Base-by-base conservation (phyloP, 2,797 vertebrate genomes). In the Girardinus metallicus region DNA sequence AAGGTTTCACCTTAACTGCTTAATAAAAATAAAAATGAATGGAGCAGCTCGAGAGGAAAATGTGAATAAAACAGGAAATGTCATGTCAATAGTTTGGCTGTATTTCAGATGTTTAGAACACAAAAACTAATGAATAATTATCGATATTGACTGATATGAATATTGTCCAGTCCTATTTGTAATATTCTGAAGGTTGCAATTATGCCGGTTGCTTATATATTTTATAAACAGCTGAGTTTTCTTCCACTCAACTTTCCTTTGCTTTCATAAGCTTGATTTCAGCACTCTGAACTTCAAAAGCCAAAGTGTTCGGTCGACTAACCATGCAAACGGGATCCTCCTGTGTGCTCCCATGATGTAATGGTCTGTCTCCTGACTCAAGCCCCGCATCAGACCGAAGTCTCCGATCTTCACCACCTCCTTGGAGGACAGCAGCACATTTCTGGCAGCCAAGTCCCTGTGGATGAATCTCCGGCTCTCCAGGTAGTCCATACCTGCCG, bases 321-420 rank as follows among this genome's bases (percentile, higher is more conserved):
- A 98, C 97, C 97, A 98, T 9, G 97, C 97, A 1, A 97, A 98
- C 0, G 97, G 97, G 83, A 98, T 97, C 47, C 96, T 95, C 21
- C 89, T 95, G 85, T 97, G 96, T 0, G 97, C 95, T 0, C 94
- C 93, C 97, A 98, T 98, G 85, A 98, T 82, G 18, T 98, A 98
- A 74, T 97, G 97, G 79, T 97, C 96, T 0, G 31, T 79, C 31
- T 97, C 93, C 0, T 93, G 91, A 51, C 84, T 85, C 83, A 98
- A 93, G 0, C 96, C 95, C 76, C 97, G 93, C 96, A 97, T 97
- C 68, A 99, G 92, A 13, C 97, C 97, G 2, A 99, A 99, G 92
- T 99, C 97, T 0, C 96, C 97, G 4, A 98, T 97, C 91, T 98
- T 98, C 62, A 96, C 95, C 7, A 88, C 87, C 34, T 97, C 95